Conservation (phyloP, 2,888 invertebrate species). For the Biston stratarius region DNA sequence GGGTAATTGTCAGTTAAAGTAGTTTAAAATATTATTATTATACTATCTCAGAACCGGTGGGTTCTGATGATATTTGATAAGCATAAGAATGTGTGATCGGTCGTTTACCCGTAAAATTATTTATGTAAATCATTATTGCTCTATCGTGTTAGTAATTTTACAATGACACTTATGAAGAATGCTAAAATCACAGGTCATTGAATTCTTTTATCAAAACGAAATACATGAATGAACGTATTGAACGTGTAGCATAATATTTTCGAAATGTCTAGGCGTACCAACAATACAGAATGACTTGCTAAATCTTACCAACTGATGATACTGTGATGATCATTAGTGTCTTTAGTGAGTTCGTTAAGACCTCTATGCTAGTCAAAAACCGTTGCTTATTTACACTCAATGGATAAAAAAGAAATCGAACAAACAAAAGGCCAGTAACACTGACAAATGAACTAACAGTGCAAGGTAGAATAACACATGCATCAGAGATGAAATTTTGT, state of each 20-base stretch:
- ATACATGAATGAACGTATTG: background rate
- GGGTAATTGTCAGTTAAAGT: slow-evolving; percentile 21
- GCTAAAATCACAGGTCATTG: slow-evolving; percentile 13
- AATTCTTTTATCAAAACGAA: slow-evolving; percentile 12
- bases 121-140: slow-evolving; percentile 7
- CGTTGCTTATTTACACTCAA: slow-evolving; percentile 38
- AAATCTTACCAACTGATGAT: slow-evolving; percentile 16
- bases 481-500: background rate
- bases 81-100: background rate
- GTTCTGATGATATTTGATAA: too few species aligned
- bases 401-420: slow-evolving; percentile 41
- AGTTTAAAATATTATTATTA: background rate
- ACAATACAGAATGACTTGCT: slow-evolving; percentile 31
- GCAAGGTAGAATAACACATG: slow-evolving; percentile 21
- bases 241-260: slow-evolving; percentile 4
- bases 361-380: slow-evolving; percentile 18
- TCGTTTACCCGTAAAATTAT: slow-evolving; percentile 5
- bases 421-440: slow-evolving; percentile 38
- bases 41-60: too few species aligned
- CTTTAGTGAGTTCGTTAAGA: slow-evolving; percentile 33
- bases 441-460: slow-evolving; percentile 42
- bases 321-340: slow-evolving; percentile 41
- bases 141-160: slow-evolving; percentile 6
- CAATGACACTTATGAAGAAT: background rate
- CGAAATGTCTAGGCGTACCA: background rate